Evolutionary conservation across 2,888 invertebrate genomes (phyloP).

Genomic region (Coenonympha arcania): DNA sequence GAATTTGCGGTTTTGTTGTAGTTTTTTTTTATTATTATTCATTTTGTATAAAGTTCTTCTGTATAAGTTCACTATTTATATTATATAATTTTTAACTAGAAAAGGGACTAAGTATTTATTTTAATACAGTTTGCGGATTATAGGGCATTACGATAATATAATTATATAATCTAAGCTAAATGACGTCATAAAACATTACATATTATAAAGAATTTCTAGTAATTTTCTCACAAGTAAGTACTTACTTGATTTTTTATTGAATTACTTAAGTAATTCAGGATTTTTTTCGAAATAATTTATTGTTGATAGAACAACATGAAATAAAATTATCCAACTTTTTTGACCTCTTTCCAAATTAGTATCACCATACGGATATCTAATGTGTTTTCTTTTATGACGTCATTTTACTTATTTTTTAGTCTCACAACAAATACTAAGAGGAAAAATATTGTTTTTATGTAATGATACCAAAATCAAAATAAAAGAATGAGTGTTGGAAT

Average conservation of each 20-base stretch:
- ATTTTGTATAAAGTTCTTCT: constrained; percentile 65
- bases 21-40: constrained; percentile 39
- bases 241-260: too few species aligned
- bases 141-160: constrained; percentile 44
- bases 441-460: constrained; percentile 53
- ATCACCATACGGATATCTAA: background rate
- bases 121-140: constrained; percentile 48
- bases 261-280: too few species aligned
- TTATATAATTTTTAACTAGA: constrained; percentile 55
- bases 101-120: constrained; percentile 68
- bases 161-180: constrained; percentile 39
- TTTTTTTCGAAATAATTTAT: too few species aligned
- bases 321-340: too few species aligned
- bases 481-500: constrained; percentile 75
- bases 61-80: constrained; percentile 67
- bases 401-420: constrained; percentile 47
- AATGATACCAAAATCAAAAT: constrained; percentile 69
- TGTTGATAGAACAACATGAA: too few species aligned
- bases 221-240: too few species aligned
- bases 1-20: constrained; percentile 37
- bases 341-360: background rate
- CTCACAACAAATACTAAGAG: constrained; percentile 75
- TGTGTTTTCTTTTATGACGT: constrained; percentile 22
- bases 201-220: too few species aligned
- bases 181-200: constrained; percentile 54